Evolutionary conservation across 2,797 vertebrate genomes (phyloP).

Genomic region (Dryobates pubescens): DNA sequence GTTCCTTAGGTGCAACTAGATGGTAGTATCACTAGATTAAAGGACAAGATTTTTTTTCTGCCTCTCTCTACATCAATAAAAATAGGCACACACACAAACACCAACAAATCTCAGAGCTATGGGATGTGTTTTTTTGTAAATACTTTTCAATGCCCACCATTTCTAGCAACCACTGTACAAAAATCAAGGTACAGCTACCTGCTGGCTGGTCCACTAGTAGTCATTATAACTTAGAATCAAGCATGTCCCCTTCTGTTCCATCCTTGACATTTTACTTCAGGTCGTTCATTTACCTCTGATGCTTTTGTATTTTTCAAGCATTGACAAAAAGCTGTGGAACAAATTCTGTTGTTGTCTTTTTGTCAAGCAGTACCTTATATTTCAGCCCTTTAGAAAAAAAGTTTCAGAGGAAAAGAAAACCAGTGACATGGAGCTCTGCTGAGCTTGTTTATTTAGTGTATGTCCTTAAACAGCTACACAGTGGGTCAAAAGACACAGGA

Average conservation of each 20-base stretch:
- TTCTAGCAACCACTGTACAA: neutral
- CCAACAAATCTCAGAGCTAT: neutral
- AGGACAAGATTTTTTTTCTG: neutral
- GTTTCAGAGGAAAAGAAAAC: neutral
- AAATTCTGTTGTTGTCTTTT: neutral
- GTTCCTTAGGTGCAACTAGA: neutral
- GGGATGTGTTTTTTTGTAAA: fast-evolving
- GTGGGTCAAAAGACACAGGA: neutral
- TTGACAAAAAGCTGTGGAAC: neutral
- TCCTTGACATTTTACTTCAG: neutral
- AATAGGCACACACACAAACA: neutral
- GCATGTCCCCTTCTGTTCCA: neutral
- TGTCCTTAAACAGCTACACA: neutral
- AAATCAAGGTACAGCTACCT: neutral
- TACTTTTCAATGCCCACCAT: neutral
- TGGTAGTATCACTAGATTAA: neutral
- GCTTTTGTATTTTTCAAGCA: neutral
- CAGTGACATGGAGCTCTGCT: neutral
- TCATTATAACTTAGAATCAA: neutral
- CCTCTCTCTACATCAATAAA: neutral
- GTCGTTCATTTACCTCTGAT: neutral
- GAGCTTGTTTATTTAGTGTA: neutral
- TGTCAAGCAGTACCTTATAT: neutral
- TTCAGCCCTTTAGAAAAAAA: neutral
- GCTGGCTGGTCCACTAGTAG: neutral